Conservation (phyloP, 2,888 invertebrate species). For the Phania funesta region DNA sequence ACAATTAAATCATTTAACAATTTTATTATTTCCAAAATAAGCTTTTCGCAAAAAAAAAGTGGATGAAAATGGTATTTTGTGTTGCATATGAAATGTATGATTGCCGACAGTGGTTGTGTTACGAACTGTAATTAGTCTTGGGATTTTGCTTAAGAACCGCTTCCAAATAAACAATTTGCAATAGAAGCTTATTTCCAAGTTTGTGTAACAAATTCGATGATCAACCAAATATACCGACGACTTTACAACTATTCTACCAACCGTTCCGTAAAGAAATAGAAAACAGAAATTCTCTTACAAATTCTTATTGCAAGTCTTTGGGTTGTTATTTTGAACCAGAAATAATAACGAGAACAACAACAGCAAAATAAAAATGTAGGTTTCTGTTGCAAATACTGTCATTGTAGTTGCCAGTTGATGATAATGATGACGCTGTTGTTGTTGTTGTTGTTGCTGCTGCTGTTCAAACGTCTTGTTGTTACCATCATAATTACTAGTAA, state of each 20-base stretch:
- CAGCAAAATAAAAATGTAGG: constrained; percentile 31
- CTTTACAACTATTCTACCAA: neutral
- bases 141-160: too few relatives aligned
- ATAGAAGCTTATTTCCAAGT: neutral
- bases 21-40: too few relatives aligned
- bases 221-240: neutral
- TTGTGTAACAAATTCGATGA: neutral
- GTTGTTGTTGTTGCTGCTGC: constrained; percentile 18
- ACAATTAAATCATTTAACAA: too few relatives aligned
- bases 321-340: constrained; percentile 20
- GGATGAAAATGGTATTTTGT: too few relatives aligned
- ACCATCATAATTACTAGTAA: constrained; percentile 55
- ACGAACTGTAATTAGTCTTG: too few relatives aligned
- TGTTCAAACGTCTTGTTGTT: constrained; percentile 25
- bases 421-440: neutral
- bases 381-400: constrained; percentile 43
- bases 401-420: constrained; percentile 26
- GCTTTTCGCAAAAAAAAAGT: too few relatives aligned
- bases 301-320: constrained; percentile 26
- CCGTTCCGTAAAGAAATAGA: neutral
- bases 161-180: too few relatives aligned
- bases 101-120: too few relatives aligned
- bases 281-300: constrained; percentile 43
- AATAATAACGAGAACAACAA: constrained; percentile 18
- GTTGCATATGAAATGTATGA: too few relatives aligned